These are phyloP conservation scores for Osmerus eperlanus DNA, from an alignment of 2,113 vertebrate species.

Conservation along the genomic window DNA sequence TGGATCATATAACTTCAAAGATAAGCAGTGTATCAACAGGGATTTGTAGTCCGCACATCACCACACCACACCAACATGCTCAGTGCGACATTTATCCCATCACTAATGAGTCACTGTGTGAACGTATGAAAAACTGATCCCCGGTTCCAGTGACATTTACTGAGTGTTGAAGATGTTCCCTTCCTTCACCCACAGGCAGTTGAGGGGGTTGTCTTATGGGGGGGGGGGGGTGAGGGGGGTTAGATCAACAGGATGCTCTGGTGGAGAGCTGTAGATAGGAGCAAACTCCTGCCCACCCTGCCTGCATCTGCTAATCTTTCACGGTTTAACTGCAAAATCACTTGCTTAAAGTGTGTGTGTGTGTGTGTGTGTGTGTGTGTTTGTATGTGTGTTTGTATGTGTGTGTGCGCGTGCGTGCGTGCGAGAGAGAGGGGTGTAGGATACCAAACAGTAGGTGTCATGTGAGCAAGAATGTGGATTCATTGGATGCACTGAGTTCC, in stretches of 20 bases:
- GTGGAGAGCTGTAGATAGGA: background rate
- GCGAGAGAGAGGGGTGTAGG: background rate
- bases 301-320: constrained; percentile 33
- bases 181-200: no score
- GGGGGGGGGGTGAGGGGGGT: constrained; percentile 15
- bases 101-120: background rate
- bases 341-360: background rate
- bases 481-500: background rate
- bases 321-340: constrained; percentile 54
- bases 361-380: background rate
- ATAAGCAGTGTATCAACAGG: no score
- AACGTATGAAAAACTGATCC: background rate
- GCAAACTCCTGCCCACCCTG: background rate
- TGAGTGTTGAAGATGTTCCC: background rate
- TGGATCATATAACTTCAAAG: no score
- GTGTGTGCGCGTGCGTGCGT: background rate
- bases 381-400: background rate
- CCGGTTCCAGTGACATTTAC: background rate
- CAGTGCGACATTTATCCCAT: background rate
- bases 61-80: background rate
- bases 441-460: background rate
- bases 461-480: background rate
- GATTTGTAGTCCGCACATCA: no score
- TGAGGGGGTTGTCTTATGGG: no score
- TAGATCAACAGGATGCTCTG: constrained; percentile 5